Evolutionary conservation across 2,888 invertebrate species (phyloP), one percentile per base, ranked within the genome.

Genomic region (Tetramorium bicarinatum): DNA sequence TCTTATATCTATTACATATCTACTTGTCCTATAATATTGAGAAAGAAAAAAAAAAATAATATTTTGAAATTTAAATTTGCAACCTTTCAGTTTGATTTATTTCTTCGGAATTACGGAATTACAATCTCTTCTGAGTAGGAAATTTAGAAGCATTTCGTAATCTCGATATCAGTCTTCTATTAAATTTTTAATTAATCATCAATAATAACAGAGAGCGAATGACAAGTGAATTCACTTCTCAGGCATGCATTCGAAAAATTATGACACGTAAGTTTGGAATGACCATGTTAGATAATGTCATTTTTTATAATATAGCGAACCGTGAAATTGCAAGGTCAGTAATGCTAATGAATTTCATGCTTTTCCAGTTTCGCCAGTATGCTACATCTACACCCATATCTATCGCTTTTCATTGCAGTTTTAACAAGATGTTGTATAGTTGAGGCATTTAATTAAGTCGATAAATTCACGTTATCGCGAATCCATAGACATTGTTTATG

Each of bases 401-500:
- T 64, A 79, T 71, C 3, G 47, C 1, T 15, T 71, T 71, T 69
- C 11, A 69, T 69, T 61, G 71, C 29, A 38, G 34, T 59, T 64
- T 62, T 71, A 79, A 79, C 4, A n/a, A 47, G 15, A 71, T n/a
- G n/a, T 52, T 25, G 38, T 2, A 49, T 6, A n/a, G 7, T 6
- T 52, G 25, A 41, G 9, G 11, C 1, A n/a, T 69, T 62, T 34
- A 69, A 79, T 56, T 47, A 69, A 76, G 15, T 2, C 21, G 15
- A 66, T 66, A 64, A 76, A 64, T 56, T 13, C 18, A 18, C 34
- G 9, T 56, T 21, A 4, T 41, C 13, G 7, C 7, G 64, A 52
- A 64, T 41, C 9, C 47, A 15, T 4, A 3, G 21, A 62, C 11
- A 52, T 59, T 29, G 21, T 66, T 54, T 21, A 21, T 21, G 29